Conservation (phyloP, 2,113 vertebrate species). For the Saccopteryx bilineata region DNA sequence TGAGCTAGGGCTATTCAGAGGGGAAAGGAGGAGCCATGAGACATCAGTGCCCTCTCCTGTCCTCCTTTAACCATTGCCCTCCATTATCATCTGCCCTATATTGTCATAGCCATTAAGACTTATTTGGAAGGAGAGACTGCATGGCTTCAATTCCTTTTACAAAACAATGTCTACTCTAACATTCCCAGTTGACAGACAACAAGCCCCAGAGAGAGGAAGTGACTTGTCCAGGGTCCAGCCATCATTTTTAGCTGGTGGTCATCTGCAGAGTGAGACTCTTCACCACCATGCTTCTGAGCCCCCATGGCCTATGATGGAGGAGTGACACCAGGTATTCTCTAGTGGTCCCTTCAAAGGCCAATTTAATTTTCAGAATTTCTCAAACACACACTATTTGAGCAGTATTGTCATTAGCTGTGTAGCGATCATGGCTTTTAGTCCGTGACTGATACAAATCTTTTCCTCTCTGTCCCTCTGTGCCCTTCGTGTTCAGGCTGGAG, state of each 20-base stretch:
- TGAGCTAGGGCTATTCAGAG: not conserved
- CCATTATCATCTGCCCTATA: not conserved
- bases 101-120: not conserved
- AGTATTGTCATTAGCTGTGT: not conserved
- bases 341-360: not conserved
- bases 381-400: not conserved
- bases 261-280: not conserved
- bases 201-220: not conserved
- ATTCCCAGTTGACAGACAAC: not conserved
- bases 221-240: not conserved
- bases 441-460: not conserved
- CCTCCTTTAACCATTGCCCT: rapidly evolving
- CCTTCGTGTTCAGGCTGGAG: not conserved
- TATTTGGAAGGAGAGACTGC: not conserved
- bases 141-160: not conserved
- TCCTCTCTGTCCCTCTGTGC: not conserved
- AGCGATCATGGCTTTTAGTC: not conserved
- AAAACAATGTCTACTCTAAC: not conserved
- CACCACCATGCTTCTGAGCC: too few species aligned
- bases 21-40: not conserved
- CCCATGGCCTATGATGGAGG: not conserved
- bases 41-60: not conserved
- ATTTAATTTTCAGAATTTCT: not conserved
- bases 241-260: not conserved
- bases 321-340: not conserved